Percentiles rank a stretch among this genome's conserved stretches.
Conservation (phyloP, 2,888 invertebrate species). For the Melitaea athalia region DNA sequence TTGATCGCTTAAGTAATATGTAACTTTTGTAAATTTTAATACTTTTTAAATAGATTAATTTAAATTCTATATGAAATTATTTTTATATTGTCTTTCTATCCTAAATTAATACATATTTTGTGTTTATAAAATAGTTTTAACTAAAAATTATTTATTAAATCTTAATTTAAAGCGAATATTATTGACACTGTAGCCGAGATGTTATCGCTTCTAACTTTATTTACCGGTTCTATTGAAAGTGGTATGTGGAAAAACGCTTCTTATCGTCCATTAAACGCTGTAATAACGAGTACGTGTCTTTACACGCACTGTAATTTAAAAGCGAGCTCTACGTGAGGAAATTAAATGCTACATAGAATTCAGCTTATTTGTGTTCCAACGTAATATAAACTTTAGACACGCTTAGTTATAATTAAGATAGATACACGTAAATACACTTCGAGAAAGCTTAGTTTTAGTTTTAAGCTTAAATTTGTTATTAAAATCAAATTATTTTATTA, state of each 20-base stretch:
- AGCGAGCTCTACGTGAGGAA: slow-evolving; percentile 39
- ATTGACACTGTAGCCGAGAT: slow-evolving; percentile 14
- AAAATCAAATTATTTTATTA: too few species aligned
- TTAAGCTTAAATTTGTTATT: too few species aligned
- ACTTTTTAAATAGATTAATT: too few species aligned
- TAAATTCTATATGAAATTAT: too few species aligned
- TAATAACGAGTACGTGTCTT: slow-evolving; percentile 64
- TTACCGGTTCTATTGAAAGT: slow-evolving; percentile 24
- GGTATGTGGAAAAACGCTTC: slow-evolving; percentile 32
- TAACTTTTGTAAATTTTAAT: too few species aligned
- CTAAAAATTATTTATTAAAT: background rate
- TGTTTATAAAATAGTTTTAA: too few species aligned
- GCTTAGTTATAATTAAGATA: slow-evolving; percentile 7
- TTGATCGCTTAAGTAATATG: too few species aligned
- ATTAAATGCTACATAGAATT: slow-evolving; percentile 34
- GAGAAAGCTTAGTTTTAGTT: too few species aligned
- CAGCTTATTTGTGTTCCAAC: slow-evolving; percentile 16
- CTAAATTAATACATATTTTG: too few species aligned
- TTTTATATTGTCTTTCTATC: too few species aligned
- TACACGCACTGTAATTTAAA: slow-evolving; percentile 56
- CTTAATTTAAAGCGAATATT: background rate
- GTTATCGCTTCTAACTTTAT: slow-evolving; percentile 16
- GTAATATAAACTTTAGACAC: background rate
- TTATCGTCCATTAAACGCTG: slow-evolving; percentile 64
- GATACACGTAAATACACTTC: too few species aligned